Percentiles rank a stretch among this genome's conserved stretches.
Conservation (phyloP, 2,888 invertebrate species). For the Leuctra nigra region DNA sequence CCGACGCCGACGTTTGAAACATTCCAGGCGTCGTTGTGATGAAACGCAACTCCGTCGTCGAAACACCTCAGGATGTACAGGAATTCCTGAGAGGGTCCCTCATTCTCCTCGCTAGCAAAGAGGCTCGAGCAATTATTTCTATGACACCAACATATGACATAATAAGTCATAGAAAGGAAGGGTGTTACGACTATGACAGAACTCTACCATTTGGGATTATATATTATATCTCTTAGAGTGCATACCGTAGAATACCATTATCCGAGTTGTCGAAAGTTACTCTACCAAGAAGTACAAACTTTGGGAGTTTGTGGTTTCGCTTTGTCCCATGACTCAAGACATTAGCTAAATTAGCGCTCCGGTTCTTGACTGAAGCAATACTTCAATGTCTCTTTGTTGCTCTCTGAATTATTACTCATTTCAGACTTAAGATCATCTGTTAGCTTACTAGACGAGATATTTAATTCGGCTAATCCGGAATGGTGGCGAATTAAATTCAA, state of each 20-base stretch:
- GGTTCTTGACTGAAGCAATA: slow-evolving; percentile 4
- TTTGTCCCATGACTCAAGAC: slow-evolving; percentile 12
- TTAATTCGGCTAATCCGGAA: too few species aligned
- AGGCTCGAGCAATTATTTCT: slow-evolving; percentile 12
- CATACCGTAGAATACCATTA: too few species aligned
- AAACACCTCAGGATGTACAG: slow-evolving; percentile 9
- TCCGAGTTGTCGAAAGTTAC: too few species aligned
- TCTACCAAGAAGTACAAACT: too few species aligned
- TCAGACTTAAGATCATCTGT: slow-evolving; percentile 8
- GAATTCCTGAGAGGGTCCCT: slow-evolving; percentile 19
- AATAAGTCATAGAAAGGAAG: neutral
- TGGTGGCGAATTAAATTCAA: too few species aligned
- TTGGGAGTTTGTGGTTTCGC: too few species aligned
- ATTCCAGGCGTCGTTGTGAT: slow-evolving; percentile 16
- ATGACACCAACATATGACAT: neutral
- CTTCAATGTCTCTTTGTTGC: slow-evolving; percentile 16
- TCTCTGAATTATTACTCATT: slow-evolving; percentile 13
- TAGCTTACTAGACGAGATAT: too few species aligned
- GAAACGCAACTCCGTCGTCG: neutral
- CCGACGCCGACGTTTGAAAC: too few species aligned
- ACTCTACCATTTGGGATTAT: too few species aligned
- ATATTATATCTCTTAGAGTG: too few species aligned
- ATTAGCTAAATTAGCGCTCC: slow-evolving; percentile 15
- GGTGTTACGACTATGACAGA: too few species aligned
- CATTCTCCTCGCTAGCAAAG: neutral